These are phyloP conservation scores for Shinisaurus crocodilurus DNA, from an alignment of 2,113 vertebrate species.

Conservation along the genomic window DNA sequence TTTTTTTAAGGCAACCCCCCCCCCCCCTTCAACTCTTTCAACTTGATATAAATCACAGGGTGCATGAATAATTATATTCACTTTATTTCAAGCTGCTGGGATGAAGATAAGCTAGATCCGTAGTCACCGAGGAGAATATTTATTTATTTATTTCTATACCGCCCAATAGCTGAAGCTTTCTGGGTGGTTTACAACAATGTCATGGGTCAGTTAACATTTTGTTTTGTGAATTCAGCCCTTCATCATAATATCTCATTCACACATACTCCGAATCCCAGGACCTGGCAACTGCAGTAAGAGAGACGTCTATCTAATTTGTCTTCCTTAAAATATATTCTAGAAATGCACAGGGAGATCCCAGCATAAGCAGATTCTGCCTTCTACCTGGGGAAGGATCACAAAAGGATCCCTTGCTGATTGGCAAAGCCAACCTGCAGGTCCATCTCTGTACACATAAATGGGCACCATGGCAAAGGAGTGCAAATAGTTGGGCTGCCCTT, in stretches of 20 bases:
- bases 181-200: no score
- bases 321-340: conserved; percentile 25
- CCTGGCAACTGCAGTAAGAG: conserved; percentile 41
- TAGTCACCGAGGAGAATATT: neutral
- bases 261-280: neutral
- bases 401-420: neutral
- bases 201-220: conserved; percentile 23
- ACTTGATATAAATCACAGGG: conserved; percentile 45
- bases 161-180: no score
- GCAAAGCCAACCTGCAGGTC: neutral
- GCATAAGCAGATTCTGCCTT: neutral
- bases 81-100: conserved; percentile 44
- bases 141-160: no score
- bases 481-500: neutral
- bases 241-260: conserved; percentile 36
- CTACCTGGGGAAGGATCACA: neutral
- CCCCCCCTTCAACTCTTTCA: conserved; percentile 34
- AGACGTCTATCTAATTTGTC: conserved; percentile 21
- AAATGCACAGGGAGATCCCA: conserved; percentile 12
- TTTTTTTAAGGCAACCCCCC: conserved; percentile 54
- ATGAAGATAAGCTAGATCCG: conserved; percentile 26
- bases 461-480: neutral
- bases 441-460: neutral
- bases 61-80: conserved; percentile 28
- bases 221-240: conserved; percentile 48